Percentiles rank a stretch among this genome's conserved stretches.
These are phyloP conservation scores for Xiphias gladius DNA, from an alignment of 2,113 vertebrate genomes.

Conservation along the genomic window DNA sequence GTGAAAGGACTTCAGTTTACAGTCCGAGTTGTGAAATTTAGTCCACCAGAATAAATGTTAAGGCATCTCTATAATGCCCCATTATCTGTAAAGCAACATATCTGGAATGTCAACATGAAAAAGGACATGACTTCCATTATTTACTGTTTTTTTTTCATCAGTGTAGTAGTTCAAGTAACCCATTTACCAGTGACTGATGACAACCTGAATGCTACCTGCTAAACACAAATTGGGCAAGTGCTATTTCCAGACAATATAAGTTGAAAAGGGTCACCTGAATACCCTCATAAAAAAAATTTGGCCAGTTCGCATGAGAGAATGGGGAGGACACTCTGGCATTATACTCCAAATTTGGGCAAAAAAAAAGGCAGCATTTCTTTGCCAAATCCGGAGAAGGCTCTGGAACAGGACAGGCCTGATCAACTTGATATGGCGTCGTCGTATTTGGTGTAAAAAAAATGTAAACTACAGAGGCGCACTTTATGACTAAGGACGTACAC, in stretches of 20 bases:
- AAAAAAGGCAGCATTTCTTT: not conserved
- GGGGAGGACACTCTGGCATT: not conserved
- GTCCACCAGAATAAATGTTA: not conserved
- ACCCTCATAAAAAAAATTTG: not conserved
- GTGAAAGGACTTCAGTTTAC: not conserved
- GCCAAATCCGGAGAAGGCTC: not conserved
- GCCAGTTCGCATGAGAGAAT: not conserved
- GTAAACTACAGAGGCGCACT: not conserved
- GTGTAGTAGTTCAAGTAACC: too few species aligned
- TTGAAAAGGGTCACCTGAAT: not conserved
- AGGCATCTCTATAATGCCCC: not conserved
- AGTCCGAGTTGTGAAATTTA: not conserved
- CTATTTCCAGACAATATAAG: not conserved
- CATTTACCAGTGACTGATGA: too few species aligned
- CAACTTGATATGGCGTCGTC: not conserved
- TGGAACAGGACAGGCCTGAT: not conserved
- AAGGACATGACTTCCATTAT: not conserved
- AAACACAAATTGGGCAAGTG: too few species aligned
- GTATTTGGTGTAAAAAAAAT: not conserved
- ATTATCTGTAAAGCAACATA: not conserved
- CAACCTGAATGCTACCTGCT: not conserved
- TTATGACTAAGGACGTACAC: not conserved
- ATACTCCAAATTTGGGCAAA: not conserved
- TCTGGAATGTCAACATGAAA: not conserved
- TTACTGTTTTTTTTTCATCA: too few species aligned